Conservation (phyloP, 2,797 vertebrate species). For the Platalea minor region DNA sequence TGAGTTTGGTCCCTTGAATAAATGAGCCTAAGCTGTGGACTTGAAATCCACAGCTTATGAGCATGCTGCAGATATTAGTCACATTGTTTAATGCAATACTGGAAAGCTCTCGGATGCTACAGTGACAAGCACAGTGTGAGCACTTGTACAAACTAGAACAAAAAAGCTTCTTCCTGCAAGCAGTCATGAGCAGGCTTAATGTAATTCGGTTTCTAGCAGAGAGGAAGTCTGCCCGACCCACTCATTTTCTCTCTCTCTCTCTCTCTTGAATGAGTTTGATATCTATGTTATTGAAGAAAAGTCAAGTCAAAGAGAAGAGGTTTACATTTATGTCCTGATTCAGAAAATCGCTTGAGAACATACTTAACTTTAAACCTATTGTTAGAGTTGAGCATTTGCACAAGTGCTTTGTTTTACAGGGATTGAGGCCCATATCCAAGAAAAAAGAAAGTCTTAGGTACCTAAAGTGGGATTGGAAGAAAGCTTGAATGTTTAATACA, state of each 20-base stretch:
- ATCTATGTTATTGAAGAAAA: slow-evolving; percentile 26
- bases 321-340: slow-evolving; percentile 7
- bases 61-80: slow-evolving; percentile 42
- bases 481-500: not conserved
- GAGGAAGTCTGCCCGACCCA: slow-evolving; percentile 34
- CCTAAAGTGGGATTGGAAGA: not conserved
- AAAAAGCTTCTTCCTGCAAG: slow-evolving; percentile 48
- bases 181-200: slow-evolving; percentile 35
- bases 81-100: slow-evolving; percentile 29
- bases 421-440: not conserved
- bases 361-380: not conserved
- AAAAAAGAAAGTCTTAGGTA: accelerated
- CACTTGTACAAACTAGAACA: slow-evolving; percentile 46
- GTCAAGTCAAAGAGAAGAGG: slow-evolving; percentile 19
- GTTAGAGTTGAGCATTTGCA: not conserved
- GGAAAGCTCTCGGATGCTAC: slow-evolving; percentile 44
- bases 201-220: slow-evolving; percentile 27
- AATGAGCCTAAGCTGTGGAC: slow-evolving; percentile 7
- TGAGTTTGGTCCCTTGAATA: slow-evolving; percentile 1
- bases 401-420: not conserved
- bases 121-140: slow-evolving; percentile 46
- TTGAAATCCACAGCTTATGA: slow-evolving; percentile 2
- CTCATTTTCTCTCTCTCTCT: slow-evolving; percentile 27
- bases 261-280: slow-evolving; percentile 20
- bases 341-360: slow-evolving; percentile 1